phyloP scores from a whole-genome alignment of 1,140 invertebrate genomes.

The Drosophila lacteicornis region DNA sequence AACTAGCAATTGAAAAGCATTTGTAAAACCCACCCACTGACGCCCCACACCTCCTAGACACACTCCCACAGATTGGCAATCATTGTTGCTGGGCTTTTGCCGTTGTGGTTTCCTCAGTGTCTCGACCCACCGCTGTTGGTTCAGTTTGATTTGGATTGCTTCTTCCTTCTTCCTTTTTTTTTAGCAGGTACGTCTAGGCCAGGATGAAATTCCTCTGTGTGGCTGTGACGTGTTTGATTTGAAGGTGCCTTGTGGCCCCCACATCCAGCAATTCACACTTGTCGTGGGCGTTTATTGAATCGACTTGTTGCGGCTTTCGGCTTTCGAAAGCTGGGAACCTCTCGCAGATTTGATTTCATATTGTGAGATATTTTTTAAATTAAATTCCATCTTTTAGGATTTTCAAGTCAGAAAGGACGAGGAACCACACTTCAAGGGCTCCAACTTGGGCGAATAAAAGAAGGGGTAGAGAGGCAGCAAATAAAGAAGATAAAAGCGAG shows the following conservation, averaged over 20 bases:
- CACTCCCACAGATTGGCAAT: slow-evolving; percentile 58
- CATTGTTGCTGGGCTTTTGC: slow-evolving; percentile 39
- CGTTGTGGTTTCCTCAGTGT: slow-evolving; percentile 51
- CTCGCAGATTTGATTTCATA: slow-evolving; percentile 53
- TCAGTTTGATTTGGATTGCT: slow-evolving; percentile 30
- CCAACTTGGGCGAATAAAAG: slow-evolving; percentile 23
- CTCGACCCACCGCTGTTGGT: slow-evolving; percentile 20
- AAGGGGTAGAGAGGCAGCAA: slow-evolving; percentile 22
- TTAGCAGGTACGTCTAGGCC: slow-evolving; percentile 30
- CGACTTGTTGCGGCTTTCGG: slow-evolving; percentile 69
- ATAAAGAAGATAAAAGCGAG: slow-evolving; percentile 57
- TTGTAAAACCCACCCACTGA: slow-evolving; percentile 41
- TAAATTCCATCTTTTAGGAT: slow-evolving; percentile 55
- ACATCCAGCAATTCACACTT: slow-evolving; percentile 4
- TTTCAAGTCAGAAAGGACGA: slow-evolving; percentile 22
- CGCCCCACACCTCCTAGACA: slow-evolving; percentile 39
- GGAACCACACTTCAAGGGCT: slow-evolving; percentile 10
- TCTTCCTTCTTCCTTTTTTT: slow-evolving; percentile 29
- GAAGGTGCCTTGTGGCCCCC: slow-evolving; percentile 57
- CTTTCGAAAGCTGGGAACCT: slow-evolving; percentile 25
- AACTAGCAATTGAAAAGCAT: slow-evolving; percentile 70
- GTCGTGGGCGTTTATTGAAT: slow-evolving; percentile 65
- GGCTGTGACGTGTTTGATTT: slow-evolving; percentile 57
- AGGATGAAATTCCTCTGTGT: slow-evolving; percentile 41
- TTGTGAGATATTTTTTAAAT: slow-evolving; percentile 65